Evolutionary conservation across 1,140 invertebrate genomes (phyloP), one percentile per base, ranked within the genome.

Genomic region (Akabosia matsudoensis): DNA sequence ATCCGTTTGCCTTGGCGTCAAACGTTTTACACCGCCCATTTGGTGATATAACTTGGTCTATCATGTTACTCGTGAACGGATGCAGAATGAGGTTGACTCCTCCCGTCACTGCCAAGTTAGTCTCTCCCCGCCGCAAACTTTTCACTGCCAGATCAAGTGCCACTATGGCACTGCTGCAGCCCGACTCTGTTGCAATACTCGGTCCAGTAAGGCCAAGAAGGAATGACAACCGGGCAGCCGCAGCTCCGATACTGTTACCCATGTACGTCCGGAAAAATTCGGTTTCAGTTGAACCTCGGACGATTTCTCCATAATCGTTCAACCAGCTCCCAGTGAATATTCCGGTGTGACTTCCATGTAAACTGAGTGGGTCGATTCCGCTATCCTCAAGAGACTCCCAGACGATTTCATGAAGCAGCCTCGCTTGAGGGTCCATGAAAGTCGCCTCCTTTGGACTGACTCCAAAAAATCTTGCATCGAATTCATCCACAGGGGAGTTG

Each of bases 391-490:
- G 30, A 33, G 75, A 34, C 18, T 76, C 70, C 75, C 75, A 76
- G 1, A 70, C 14, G 1, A 56, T 31, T 31, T 76, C 70, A 13
- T 71, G 70, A n/a, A 73, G 28, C 0, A 76, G 24, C 26, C 75
- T 22, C 45, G 70, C 34, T 61, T 76, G 75, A 0, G 75, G 75
- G 24, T 76, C 75, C 37, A 76, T 72, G 30, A 56, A 51, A 16
- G 37, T 24, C 30, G 70, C 70, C n/a, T 76, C 75, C 26, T 52
- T 52, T 4, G 70, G 75, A 28, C 31, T 61, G 22, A 73, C 70
- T 13, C 70, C 70, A 61, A 76, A 76, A 34, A 76, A 76, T 33
- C 54, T 72, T 4, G 75, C 75, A 31, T 76, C 75, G 34, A 76
- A 76, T 31, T 56, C 54, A 26, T 76, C 75, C 26, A 76, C 45